Base-by-base conservation (phyloP, 2,797 vertebrate species). In the Tokudaia tokunoshimensis region DNA sequence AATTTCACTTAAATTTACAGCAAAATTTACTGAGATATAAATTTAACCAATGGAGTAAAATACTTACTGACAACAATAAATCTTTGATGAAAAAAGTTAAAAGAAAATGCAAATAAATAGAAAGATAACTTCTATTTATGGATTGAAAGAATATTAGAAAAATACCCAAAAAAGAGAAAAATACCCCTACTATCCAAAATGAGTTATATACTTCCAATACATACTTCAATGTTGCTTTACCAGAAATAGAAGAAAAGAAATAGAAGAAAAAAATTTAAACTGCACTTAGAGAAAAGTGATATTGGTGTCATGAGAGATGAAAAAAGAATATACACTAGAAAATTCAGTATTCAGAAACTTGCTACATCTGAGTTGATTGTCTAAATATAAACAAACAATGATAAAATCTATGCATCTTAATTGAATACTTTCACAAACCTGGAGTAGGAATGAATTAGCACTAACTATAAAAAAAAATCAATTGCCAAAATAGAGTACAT, bases 401-500 rank as follows among this genome's bases (percentile, higher is more conserved):
- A 59, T 89, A 81, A 95, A 95, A 44, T 55, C 44, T 72, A 61
- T 6, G 17, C 19, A 92, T 50, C 52, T 85, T 5, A 94, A 81
- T 29, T 19, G 44, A 87, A 82, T 24, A 44, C 78, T 29, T 89
- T 82, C 55, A 59, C 6, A 57, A 59, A 84, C 29, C 14, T 67
- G 17, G 0, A 75, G 11, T 86, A 81, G 70, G 29, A 92, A 83
- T 72, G 26, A 63, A 89, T 61, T 92, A 91, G 41, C 41, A 37
- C 4, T 94, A 94, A 52, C 79, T 52, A 81, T 83, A 79, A 92
- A 92, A 57, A 15, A 34, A 12, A 89, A 81, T n/a, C 34, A 89
- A 92, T 26, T 82, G 17, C 22, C 61, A 80, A 93, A 47, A 89
- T 41, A 74, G 26, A 81, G 3, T 4, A 22, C 37, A 85, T 55